phyloP scores from a whole-genome alignment of 2,113 vertebrate species.

The Dicaeum eximium region DNA sequence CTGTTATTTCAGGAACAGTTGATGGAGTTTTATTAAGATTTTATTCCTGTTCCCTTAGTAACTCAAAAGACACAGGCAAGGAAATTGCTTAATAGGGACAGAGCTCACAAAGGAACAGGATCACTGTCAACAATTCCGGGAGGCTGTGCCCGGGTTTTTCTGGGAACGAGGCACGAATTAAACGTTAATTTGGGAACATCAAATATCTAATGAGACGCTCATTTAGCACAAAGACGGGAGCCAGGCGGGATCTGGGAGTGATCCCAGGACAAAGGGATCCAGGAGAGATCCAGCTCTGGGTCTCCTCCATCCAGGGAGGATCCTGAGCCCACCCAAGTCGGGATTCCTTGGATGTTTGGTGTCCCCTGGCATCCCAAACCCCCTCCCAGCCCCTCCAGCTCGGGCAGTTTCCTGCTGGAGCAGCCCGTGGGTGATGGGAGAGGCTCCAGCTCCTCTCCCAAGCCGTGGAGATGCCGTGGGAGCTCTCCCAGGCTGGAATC shows the following conservation, averaged over 20 bases:
- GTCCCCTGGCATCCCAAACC: fast-evolving
- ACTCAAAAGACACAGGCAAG: not conserved
- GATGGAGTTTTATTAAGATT: conserved; percentile 51
- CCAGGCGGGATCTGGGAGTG: not conserved
- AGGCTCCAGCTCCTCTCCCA: not conserved
- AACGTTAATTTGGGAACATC: not conserved
- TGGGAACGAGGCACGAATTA: not conserved
- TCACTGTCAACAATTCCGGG: not conserved
- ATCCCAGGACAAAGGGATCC: not conserved
- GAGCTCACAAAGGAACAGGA: not conserved
- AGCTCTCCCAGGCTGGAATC: not conserved
- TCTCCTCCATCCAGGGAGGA: not conserved
- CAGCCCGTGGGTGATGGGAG: fast-evolving
- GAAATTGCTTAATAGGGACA: not conserved
- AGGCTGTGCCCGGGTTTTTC: not conserved
- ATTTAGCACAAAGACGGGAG: not conserved
- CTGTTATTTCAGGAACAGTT: conserved; percentile 20
- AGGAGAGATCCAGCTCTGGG: not conserved
- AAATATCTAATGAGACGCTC: not conserved
- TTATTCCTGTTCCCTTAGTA: conserved; percentile 59
- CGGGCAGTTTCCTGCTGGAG: not conserved
- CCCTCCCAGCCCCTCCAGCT: not conserved
- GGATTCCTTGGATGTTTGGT: not conserved
- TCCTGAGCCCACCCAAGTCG: no score
- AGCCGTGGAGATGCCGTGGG: not conserved